Conservation (phyloP, 2,113 vertebrate species). For the Cryptomyrus ogoouensis region DNA sequence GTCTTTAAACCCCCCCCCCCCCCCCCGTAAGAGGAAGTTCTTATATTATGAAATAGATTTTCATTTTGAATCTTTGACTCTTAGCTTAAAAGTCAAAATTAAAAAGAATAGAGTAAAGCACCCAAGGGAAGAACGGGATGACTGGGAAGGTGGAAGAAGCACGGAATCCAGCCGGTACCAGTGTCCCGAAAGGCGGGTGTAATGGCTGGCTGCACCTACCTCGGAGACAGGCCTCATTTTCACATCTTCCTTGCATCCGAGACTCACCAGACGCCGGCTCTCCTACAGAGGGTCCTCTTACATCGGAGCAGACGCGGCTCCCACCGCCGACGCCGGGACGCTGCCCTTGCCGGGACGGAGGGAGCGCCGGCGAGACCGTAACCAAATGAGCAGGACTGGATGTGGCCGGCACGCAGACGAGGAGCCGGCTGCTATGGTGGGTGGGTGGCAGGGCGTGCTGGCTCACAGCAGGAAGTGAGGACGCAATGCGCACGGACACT, state of each 20-base stretch:
- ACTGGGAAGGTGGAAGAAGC: not conserved
- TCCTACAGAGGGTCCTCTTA: not conserved
- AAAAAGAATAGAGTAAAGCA: not conserved
- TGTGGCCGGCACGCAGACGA: not conserved
- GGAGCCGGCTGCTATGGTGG: not conserved
- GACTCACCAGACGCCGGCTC: not conserved
- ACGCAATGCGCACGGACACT: not conserved
- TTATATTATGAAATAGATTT: not conserved
- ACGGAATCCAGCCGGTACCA: not conserved
- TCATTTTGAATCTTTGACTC: not conserved
- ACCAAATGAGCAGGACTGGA: not conserved
- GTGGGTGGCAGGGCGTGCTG: not conserved
- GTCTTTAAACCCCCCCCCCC: not conserved
- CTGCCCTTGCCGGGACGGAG: not conserved
- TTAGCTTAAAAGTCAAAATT: not conserved
- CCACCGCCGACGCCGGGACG: no score
- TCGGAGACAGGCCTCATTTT: not conserved
- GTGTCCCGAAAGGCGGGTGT: not conserved
- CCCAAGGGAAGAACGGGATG: not conserved
- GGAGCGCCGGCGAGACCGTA: not conserved
- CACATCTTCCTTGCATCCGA: not conserved
- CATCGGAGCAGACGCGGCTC: no score
- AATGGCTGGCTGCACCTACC: not conserved
- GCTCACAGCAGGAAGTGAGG: conserved; percentile 5
- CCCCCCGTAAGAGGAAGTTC: not conserved